Evolutionary conservation across 2,113 vertebrate genomes (phyloP).

Genomic region (Crotalus helleri): DNA sequence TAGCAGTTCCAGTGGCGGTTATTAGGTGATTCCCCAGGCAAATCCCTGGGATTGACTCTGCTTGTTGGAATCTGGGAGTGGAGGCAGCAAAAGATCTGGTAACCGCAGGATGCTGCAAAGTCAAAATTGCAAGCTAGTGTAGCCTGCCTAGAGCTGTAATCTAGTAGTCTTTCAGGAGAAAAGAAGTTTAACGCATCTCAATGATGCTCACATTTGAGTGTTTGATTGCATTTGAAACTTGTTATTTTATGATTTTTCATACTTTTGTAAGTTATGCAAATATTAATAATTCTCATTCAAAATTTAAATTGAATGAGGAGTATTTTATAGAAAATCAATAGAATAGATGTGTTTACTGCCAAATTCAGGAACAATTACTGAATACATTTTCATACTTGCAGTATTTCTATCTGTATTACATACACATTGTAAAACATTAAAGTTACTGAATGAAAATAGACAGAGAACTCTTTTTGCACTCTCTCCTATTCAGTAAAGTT

Average conservation of each 20-base stretch:
- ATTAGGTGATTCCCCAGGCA: background rate
- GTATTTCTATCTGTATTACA: slow-evolving; percentile 1
- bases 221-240: background rate
- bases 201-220: background rate
- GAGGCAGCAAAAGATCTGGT: background rate
- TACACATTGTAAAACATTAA: slow-evolving; percentile 7
- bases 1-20: background rate
- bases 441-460: slow-evolving; percentile 7
- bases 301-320: slow-evolving; percentile 12
- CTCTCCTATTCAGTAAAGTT: slow-evolving; percentile 32
- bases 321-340: slow-evolving; percentile 10
- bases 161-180: background rate
- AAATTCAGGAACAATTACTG: background rate
- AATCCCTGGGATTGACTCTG: background rate
- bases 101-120: background rate
- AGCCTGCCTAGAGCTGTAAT: background rate
- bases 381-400: background rate
- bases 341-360: background rate
- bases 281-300: background rate
- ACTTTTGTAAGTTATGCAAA: slow-evolving; percentile 2
- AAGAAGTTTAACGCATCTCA: background rate
- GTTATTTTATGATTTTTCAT: background rate
- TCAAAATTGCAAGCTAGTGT: background rate
- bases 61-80: background rate
- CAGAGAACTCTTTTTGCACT: background rate